These are phyloP conservation scores for Anthopleura sola DNA, from an alignment of 64 coral and sea anemone genomes.

Conservation along the genomic window DNA sequence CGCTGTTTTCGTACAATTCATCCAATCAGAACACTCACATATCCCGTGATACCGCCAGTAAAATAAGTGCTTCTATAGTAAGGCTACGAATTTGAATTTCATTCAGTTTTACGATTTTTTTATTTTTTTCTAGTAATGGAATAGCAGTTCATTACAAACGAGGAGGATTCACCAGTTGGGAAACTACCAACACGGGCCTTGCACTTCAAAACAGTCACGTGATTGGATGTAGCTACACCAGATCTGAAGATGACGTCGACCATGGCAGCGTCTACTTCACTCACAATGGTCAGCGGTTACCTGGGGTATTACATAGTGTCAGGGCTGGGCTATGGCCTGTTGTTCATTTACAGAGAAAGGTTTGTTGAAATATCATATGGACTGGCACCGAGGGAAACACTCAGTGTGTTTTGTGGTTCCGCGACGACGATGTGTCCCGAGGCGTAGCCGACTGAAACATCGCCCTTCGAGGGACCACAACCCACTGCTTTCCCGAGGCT, in stretches of 20 bases:
- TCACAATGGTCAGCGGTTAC: constrained; percentile 73
- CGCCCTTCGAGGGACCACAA: no score
- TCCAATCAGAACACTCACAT: no score
- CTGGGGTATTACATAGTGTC: constrained; percentile 50
- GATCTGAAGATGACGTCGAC: constrained; percentile 32
- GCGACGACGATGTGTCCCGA: no score
- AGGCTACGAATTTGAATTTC: no score
- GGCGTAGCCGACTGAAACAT: no score
- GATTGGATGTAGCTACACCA: constrained; percentile 87
- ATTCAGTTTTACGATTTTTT: neutral
- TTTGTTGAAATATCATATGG: constrained; percentile 2
- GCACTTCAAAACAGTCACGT: constrained; percentile 65
- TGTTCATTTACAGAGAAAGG: constrained; percentile 97
- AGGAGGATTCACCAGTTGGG: constrained; percentile 77
- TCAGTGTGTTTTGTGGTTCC: no score
- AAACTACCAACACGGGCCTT: constrained; percentile 65
- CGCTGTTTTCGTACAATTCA: no score
- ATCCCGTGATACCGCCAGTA: no score
- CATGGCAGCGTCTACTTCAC: constrained; percentile 80
- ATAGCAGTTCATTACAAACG: constrained; percentile 79
- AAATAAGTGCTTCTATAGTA: no score
- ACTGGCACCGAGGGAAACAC: no score
- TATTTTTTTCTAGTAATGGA: constrained; percentile 67
- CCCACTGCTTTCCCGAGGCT: no score
- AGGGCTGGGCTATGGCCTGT: constrained; percentile 82